Base-by-base conservation (phyloP, 2,113 vertebrate species). In the Tychaedon coryphoeus region DNA sequence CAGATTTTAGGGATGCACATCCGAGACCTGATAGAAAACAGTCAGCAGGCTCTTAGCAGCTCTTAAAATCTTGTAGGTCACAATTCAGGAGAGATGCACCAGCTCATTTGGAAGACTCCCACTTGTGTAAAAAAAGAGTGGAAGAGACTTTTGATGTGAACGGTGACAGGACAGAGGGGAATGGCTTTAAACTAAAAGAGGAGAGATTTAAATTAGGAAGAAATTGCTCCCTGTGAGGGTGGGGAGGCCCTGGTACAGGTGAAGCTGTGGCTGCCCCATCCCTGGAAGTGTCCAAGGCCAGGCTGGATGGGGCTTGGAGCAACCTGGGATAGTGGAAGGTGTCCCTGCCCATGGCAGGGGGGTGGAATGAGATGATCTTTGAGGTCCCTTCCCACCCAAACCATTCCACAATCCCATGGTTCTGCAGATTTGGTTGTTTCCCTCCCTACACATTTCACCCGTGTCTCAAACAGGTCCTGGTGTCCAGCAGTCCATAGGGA, bases 241-340 rank as follows among this genome's bases (percentile, higher is more conserved):
- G 24, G 29, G 0, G 8, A 34, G n/a, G 10, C 19, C 4, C 47
- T 47, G n/a, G 40, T 40, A 78, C 15, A 47, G 24, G 12, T 31
- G 48, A 40, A 47, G 56, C 29, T 70, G 56, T 47, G 40, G 23
- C n/a, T 70, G 56, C 5, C 24, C 20, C 34, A 67, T 36, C 53
- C 29, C 40, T 45, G 29, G 24, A 9, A 31, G 13, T 56, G 24
- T 56, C 19, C 74, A 48, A 34, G n/a, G 24, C 12, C 29, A 40
- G n/a, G 19, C 0, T 40, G 48, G n/a, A 62, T 0, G 1, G 5
- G 14, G 14, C 12, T 76, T 45, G 43, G 40, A 78, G 12, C n/a
- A 87, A 0, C 12, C n/a, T 71, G 57, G 40, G 8, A 2, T 20
- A 31, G 56, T 40, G 48, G 29, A 54, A 78, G 13, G 19, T 47